phyloP scores from a whole-genome alignment of 2,888 invertebrate genomes.

The Ichneumoninae sp. region DNA sequence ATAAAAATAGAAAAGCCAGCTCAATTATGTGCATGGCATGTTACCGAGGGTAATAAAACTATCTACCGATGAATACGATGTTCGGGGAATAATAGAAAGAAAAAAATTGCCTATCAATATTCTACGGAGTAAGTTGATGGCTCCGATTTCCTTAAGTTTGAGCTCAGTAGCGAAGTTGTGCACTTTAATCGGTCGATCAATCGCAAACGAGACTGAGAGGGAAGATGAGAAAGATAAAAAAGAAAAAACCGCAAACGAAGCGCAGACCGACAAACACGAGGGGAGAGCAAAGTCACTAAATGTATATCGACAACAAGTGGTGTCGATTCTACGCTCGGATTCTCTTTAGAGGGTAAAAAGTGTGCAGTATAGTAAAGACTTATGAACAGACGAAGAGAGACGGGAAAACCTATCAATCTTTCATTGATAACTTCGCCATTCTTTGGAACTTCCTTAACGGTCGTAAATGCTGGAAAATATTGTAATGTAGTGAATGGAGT shows the following conservation, averaged over 20 bases:
- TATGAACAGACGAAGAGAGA: background rate
- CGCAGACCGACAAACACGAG: conserved; percentile 39
- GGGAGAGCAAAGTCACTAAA: conserved; percentile 37
- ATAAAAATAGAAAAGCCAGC: background rate
- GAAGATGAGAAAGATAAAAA: conserved; percentile 14
- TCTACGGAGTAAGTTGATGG: background rate
- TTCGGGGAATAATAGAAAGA: background rate
- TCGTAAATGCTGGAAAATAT: background rate
- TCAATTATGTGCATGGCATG: background rate
- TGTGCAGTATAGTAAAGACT: background rate
- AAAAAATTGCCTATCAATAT: background rate
- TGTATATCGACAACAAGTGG: conserved; percentile 45
- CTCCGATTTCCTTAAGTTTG: background rate
- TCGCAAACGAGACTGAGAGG: conserved; percentile 38
- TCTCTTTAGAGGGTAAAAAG: conserved; percentile 13
- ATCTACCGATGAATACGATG: background rate
- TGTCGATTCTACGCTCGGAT: conserved; percentile 29
- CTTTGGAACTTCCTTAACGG: background rate
- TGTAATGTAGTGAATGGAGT: no score
- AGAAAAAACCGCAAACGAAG: conserved; percentile 24
- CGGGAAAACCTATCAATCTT: conserved; percentile 19
- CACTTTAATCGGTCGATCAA: conserved; percentile 58
- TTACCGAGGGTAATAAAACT: background rate
- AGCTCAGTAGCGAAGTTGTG: background rate
- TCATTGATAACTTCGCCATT: background rate